Percentiles rank a stretch among this genome's conserved stretches.
Evolutionary conservation across 2,888 invertebrate genomes (phyloP).

Genomic region (Monoplex corrugatus): DNA sequence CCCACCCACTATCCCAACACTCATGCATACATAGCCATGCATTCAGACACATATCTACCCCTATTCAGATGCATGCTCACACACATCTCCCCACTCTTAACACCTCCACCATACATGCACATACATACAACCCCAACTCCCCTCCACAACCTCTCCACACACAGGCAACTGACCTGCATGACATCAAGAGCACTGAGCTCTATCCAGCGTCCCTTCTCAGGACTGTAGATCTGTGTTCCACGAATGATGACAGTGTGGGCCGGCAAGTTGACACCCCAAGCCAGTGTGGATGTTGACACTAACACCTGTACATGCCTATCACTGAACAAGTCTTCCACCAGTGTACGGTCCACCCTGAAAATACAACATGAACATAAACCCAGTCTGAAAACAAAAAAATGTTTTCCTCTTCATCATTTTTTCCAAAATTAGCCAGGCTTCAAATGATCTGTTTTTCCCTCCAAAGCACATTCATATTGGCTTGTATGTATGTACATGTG

Average conservation of each 20-base stretch:
- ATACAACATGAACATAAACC: neutral
- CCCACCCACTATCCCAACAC: neutral
- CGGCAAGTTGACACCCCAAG: slow-evolving; percentile 99
- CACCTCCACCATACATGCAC: neutral
- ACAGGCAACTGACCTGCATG: slow-evolving; percentile 90
- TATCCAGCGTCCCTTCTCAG: slow-evolving; percentile 99
- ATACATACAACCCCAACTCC: no score
- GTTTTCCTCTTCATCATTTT: no score
- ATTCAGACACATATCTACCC: neutral
- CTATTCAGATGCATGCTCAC: neutral
- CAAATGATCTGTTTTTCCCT: no score
- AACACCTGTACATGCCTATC: slow-evolving; percentile 96
- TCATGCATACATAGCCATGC: neutral
- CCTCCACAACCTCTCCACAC: neutral
- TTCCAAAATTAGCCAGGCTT: no score
- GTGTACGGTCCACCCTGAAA: slow-evolving; percentile 93
- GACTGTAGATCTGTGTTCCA: slow-evolving; percentile 98
- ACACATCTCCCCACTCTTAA: neutral
- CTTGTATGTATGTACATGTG: no score
- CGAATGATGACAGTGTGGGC: slow-evolving; percentile 99
- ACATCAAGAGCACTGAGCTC: slow-evolving; percentile 98
- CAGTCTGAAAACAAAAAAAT: neutral
- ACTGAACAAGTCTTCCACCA: slow-evolving; percentile 99
- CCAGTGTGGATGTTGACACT: slow-evolving; percentile 98
- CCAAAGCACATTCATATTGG: no score